Evolutionary conservation across 2,113 vertebrate genomes (phyloP), one percentile per base, ranked within the genome.

Genomic region (Takifugu bimaculatus): DNA sequence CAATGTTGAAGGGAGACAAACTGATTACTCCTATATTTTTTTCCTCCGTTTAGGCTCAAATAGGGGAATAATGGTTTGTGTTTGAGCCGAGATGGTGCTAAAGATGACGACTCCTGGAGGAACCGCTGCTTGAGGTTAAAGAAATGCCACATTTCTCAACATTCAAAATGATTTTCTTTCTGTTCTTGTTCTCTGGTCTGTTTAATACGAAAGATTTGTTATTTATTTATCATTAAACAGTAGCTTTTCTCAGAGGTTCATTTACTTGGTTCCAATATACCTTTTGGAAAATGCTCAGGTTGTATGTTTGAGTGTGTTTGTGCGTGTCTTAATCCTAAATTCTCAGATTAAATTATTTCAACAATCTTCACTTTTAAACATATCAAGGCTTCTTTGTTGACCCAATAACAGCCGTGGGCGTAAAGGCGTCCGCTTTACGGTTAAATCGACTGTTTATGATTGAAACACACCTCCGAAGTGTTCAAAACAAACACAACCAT

Each of bases 401-500:
- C 7, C 35, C 35, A 39, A 39, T 39, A 80, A 63, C 54, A 79
- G 65, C 20, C 54, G 80, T 73, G 64, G 54, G 78, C 79, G 82
- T 53, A 6, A 54, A 70, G 51, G 54, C 54, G 61, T 74, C 61
- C 75, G 57, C 60, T 79, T 69, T 76, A 84, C 77, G 69, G 77
- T 78, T 63, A 70, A 79, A 78, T 80, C 69, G 35, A 20, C 51
- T 83, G 78, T 89, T 89, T 68, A 7, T 27, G 65, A 66, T 89
- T 10, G 26, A 87, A 87, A 88, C 88, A 87, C 55, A 25, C 0
- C 43, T 47, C 29, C 49, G 15, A 62, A 67, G 72, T 72, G 72
- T 81, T 72, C 75, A 87, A 72, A 88, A 89, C 81, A 89, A 88
- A 87, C 81, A 81, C 45, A 0, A 28, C 70, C 54, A 61, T 76